phyloP scores from a whole-genome alignment of 2,797 vertebrate genomes.

The Schizopygopsis malacanthus region DNA sequence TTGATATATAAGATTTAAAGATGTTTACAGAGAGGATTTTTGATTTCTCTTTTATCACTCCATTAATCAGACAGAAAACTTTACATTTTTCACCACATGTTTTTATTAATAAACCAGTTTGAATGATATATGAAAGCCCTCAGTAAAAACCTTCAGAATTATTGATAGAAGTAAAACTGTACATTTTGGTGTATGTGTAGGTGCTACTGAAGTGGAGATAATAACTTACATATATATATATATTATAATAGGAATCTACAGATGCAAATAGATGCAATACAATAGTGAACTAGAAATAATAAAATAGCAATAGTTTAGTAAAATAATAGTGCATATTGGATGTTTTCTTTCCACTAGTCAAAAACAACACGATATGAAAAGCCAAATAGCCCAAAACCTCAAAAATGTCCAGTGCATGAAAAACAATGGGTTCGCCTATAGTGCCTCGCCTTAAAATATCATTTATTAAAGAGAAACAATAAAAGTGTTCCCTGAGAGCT shows the following conservation, averaged over 20 bases:
- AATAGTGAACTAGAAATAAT: neutral
- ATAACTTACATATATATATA: neutral
- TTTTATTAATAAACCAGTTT: neutral
- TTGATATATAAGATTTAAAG: neutral
- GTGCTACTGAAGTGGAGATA: no score
- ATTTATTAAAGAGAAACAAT: neutral
- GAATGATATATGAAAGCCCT: neutral
- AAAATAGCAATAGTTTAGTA: neutral
- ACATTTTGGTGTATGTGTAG: no score
- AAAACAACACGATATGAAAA: neutral
- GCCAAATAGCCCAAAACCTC: neutral
- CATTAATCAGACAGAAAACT: neutral
- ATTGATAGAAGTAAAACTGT: no score
- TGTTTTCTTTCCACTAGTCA: neutral
- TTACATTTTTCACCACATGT: neutral
- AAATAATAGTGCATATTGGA: neutral
- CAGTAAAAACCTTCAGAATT: neutral
- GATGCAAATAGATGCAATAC: neutral
- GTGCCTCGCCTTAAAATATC: neutral
- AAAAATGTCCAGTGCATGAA: neutral
- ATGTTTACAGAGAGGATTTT: neutral
- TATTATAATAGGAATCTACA: neutral
- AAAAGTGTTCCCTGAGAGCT: neutral
- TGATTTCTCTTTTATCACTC: neutral
- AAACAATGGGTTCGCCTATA: neutral